Conservation (phyloP, 2,888 invertebrate species). For the Agrypnus murinus region DNA sequence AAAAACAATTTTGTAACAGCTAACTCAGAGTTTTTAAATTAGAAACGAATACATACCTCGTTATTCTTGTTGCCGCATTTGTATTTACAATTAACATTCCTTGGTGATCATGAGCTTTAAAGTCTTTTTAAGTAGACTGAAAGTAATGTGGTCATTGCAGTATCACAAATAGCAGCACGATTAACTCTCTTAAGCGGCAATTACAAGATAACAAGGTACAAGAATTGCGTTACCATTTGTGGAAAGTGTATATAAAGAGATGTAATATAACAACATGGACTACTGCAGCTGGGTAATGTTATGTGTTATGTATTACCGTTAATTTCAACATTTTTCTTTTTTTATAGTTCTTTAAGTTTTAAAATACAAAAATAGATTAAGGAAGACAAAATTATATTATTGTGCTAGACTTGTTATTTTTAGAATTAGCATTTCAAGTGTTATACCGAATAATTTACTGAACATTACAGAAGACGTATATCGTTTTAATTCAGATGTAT, state of each 20-base stretch:
- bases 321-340: too few relatives aligned
- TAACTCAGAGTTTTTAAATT: too few relatives aligned
- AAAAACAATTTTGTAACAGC: too few relatives aligned
- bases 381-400: too few relatives aligned
- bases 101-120: conserved; percentile 27
- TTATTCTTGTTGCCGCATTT: conserved; percentile 37
- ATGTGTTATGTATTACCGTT: too few relatives aligned
- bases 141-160: conserved; percentile 40
- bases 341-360: too few relatives aligned
- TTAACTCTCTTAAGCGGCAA: conserved; percentile 45
- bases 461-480: conserved; percentile 42
- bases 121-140: conserved; percentile 25
- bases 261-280: conserved; percentile 10
- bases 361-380: too few relatives aligned
- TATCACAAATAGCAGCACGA: conserved; percentile 43
- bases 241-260: conserved; percentile 26
- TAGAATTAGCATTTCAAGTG: conserved; percentile 32
- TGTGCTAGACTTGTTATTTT: conserved; percentile 13
- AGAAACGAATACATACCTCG: not conserved
- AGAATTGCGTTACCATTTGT: conserved; percentile 42
- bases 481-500: conserved; percentile 43
- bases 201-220: conserved; percentile 45
- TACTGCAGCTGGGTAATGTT: too few relatives aligned
- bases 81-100: conserved; percentile 40
- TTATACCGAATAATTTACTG: conserved; percentile 38